A percentile compares a stretch with the other conserved stretches of the same genome.
Evolutionary conservation across 2,888 invertebrate species (phyloP).

Genomic region (Epinotia demarniana): DNA sequence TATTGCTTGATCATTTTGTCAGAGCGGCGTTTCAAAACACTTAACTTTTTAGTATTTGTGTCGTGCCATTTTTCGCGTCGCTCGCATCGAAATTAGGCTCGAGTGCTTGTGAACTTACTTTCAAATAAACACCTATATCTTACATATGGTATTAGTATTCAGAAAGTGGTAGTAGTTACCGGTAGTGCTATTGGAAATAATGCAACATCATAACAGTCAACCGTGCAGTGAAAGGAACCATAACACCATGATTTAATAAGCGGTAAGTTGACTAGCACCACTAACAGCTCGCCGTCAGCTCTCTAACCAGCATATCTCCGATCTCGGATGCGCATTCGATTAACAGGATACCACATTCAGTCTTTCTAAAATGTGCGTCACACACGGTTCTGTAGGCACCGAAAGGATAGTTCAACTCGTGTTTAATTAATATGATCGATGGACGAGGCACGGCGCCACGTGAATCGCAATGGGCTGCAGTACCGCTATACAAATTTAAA

Average conservation of each 20-base stretch:
- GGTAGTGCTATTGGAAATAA: background rate
- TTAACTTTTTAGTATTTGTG: too few relatives aligned
- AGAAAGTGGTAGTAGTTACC: background rate
- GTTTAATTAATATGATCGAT: constrained; percentile 77
- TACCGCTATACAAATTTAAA: constrained; percentile 82
- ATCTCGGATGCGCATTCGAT: constrained; percentile 42
- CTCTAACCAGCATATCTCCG: constrained; percentile 31
- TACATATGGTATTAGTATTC: background rate
- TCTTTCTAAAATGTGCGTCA: constrained; percentile 51
- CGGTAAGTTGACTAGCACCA: background rate
- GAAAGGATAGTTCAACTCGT: constrained; percentile 49
- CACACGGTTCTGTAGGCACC: constrained; percentile 48
- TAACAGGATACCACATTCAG: constrained; percentile 49
- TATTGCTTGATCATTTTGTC: too few relatives aligned
- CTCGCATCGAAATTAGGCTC: too few relatives aligned
- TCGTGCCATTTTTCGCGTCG: too few relatives aligned
- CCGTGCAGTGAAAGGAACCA: constrained; percentile 4
- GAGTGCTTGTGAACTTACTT: background rate
- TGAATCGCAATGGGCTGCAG: constrained; percentile 74
- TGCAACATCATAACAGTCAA: constrained; percentile 3
- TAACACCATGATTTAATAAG: constrained; percentile 7
- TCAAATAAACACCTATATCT: background rate
- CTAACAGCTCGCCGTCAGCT: background rate
- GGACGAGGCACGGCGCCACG: constrained; percentile 60
- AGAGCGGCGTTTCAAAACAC: too few relatives aligned